Evolutionary conservation across 1,140 invertebrate genomes (phyloP), one percentile per base, ranked within the genome.

Genomic region (Popillia japonica): DNA sequence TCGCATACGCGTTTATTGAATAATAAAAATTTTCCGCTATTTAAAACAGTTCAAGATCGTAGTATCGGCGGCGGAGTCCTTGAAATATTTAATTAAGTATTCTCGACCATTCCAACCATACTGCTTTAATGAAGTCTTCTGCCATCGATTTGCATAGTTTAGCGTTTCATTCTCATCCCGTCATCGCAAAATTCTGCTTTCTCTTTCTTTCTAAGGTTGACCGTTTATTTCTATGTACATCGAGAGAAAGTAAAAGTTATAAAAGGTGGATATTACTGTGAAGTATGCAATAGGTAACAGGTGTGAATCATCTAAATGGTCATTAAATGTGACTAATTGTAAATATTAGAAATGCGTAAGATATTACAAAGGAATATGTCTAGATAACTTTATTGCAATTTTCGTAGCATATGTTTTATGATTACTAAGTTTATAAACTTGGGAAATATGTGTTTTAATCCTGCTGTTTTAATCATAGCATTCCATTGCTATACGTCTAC

Each of bases 71-170:
- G 14, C 22, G 3, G 4, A 27, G 61, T 68, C 61, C 61, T 68
- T 68, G 61, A 68, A 68, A 68, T 68, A 27, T 68, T 68, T 34
- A 68, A 68, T 68, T 68, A 68, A 34, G 27, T 20, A 68, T 68
- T 68, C 20, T 20, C 61, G 22, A 22, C 9, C 61, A 68, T 68
- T 20, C 27, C 61, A 22, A 22, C 59, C 7, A 20, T 17, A 22
- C 20, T 22, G 59, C 27, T 20, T 68, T 34, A 68, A 68, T 68
- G 23, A 22, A 34, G 61, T 34, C 22, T 68, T 68, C 61, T 68
- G 61, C 61, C 22, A 68, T 68, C 61, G 61, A 34, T 68, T 68
- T 68, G 61, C 61, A 68, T 68, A 68, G 61, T 34, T 34, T 17
- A 68, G 61, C 61, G 61, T 68, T 68, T 68, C 22, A 68, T 68